A percentile compares a stretch with the other conserved stretches of the same genome.
phyloP scores from a whole-genome alignment of 2,888 invertebrate genomes.

The Pimpla rufipes region DNA sequence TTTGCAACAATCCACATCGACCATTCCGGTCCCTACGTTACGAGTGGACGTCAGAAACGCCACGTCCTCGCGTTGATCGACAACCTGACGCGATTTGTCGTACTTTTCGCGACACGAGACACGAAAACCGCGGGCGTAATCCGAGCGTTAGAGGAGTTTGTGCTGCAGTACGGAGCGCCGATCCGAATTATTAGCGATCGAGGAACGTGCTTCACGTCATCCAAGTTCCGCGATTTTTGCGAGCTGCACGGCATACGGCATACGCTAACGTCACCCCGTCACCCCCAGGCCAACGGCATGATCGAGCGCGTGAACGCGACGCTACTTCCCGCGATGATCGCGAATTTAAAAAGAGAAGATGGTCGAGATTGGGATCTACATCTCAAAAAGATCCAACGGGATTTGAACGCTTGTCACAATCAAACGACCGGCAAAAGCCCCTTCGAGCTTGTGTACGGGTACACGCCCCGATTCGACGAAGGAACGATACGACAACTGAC shows the following conservation, averaged over 20 bases:
- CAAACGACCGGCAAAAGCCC: conserved; percentile 61
- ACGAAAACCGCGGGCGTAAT: conserved; percentile 20
- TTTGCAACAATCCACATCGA: too few species aligned
- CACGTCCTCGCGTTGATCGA: conserved; percentile 65
- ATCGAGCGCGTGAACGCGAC: conserved; percentile 66
- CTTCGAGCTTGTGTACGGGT: conserved; percentile 65
- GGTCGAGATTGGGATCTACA: conserved; percentile 28
- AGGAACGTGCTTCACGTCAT: conserved; percentile 58
- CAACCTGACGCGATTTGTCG: conserved; percentile 19
- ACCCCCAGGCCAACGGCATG: conserved; percentile 37
- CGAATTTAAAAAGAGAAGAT: conserved; percentile 22
- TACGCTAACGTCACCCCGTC: conserved; percentile 21
- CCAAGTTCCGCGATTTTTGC: conserved; percentile 29
- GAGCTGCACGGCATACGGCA: conserved; percentile 3
- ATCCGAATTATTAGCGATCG: conserved; percentile 65
- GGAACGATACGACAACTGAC: conserved; percentile 46
- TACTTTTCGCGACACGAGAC: too few species aligned
- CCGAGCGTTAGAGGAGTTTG: conserved; percentile 47
- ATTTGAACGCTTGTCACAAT: conserved; percentile 51
- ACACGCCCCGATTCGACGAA: conserved; percentile 51
- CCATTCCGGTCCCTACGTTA: too few species aligned
- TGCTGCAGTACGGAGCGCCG: conserved; percentile 60
- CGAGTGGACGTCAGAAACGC: conserved; percentile 40
- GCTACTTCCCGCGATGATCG: conserved; percentile 49
- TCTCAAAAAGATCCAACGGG: too few species aligned